Evolutionary conservation across 2,797 vertebrate genomes (phyloP), one percentile per base, ranked within the genome.

Genomic region (Myotis findleyi): DNA sequence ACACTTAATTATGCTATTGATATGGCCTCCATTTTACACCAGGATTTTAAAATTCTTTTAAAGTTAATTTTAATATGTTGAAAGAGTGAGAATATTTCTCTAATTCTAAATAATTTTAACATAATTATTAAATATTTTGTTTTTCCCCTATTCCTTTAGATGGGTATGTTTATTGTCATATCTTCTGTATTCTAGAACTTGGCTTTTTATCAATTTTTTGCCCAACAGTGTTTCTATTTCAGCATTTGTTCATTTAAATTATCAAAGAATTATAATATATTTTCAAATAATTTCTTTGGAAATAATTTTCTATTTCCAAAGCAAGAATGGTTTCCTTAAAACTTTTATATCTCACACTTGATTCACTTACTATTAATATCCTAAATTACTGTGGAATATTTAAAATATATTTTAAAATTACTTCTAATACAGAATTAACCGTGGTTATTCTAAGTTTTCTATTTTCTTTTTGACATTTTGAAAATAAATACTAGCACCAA

Each of bases 281-380:
- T 95, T 71, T 57, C 59, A 77, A 77, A 38, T 72, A 25, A 47
- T 3, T 38, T 71, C 16, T 62, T 66, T 53, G 27, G 7, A 23
- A 55, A 38, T 25, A n/a, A 27, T 72, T 64, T 79, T 76, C 33
- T 77, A 77, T 71, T 82, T 87, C 1, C 6, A 84, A 71, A 69
- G 23, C 38, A 6, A 69, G 11, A 9, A 44, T 23, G n/a, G 8
- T 76, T 85, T 69, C 23, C 11, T 82, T 76, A 49, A 13, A 75
- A 5, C 2, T 1, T 23, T 33, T 36, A 8, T 25, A 13, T 1
- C 27, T 10, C 10, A 36, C 9, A 57, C 18, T 21, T 10, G 36
- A 25, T 79, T 72, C 5, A 1, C 4, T 10, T 36, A 47, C 33
- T 49, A 30, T 49, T 77, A 57, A 14, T 21, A 64, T 41, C 7